Conservation (phyloP, 2,888 invertebrate species). For the Sisyra terminalis region DNA sequence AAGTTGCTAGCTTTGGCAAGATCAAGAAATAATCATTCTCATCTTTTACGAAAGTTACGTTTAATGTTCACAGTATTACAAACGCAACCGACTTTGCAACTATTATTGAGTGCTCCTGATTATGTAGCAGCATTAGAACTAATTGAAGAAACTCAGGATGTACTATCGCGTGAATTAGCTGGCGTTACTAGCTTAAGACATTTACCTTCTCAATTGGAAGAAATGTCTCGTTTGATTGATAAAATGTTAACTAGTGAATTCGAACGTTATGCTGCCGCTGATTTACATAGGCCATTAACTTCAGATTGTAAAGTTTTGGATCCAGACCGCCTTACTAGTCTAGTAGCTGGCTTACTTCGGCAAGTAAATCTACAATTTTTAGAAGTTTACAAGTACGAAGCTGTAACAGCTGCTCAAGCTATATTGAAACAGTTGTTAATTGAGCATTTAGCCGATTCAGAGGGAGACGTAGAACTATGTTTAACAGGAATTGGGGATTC, state of each 20-base stretch:
- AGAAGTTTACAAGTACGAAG: slow-evolving; percentile 73
- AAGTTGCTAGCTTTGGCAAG: slow-evolving; percentile 55
- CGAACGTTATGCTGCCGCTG: slow-evolving; percentile 75
- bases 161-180: slow-evolving; percentile 73
- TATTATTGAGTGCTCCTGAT: slow-evolving; percentile 85
- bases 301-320: slow-evolving; percentile 45
- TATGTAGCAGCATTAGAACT: slow-evolving; percentile 95
- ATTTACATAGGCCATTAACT: slow-evolving; percentile 69
- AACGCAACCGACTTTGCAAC: slow-evolving; percentile 93
- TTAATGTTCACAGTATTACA: slow-evolving; percentile 92
- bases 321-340: slow-evolving; percentile 72
- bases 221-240: slow-evolving; percentile 90
- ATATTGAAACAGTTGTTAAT: slow-evolving; percentile 79
- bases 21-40: slow-evolving; percentile 43
- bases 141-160: slow-evolving; percentile 91
- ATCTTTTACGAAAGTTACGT: slow-evolving; percentile 60
- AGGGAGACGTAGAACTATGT: slow-evolving; percentile 34
- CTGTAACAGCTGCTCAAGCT: slow-evolving; percentile 74
- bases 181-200: slow-evolving; percentile 93
- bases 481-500: slow-evolving; percentile 32
- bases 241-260: slow-evolving; percentile 95
- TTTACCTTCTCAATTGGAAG: slow-evolving; percentile 84
- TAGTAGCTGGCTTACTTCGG: slow-evolving; percentile 79
- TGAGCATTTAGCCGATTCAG: slow-evolving; percentile 48
- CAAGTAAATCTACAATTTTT: slow-evolving; percentile 80